A percentile compares a stretch with the other conserved stretches of the same genome.
These are phyloP conservation scores for Drosophila tripunctata DNA, from an alignment of 2,888 invertebrate genomes.

Conservation along the genomic window DNA sequence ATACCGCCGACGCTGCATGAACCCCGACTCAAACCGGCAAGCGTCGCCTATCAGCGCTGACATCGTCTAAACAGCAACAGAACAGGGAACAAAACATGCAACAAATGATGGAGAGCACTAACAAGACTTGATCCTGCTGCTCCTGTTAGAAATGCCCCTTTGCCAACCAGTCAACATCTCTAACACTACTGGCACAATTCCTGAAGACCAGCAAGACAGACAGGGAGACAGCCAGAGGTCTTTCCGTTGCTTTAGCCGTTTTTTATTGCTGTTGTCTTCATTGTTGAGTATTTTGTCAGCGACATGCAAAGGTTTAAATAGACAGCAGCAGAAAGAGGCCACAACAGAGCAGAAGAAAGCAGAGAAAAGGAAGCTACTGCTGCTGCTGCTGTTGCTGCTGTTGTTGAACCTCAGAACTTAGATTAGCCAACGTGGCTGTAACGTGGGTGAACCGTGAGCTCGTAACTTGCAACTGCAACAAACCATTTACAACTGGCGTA, in stretches of 20 bases:
- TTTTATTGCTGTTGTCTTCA: constrained; percentile 57
- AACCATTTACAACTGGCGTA: constrained; percentile 61
- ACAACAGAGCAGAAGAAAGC: background rate
- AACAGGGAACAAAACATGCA: constrained; percentile 39
- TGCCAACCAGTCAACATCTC: constrained; percentile 13
- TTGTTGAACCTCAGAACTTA: constrained; percentile 7
- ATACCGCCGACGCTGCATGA: constrained; percentile 49
- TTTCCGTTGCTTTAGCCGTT: constrained; percentile 41
- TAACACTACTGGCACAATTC: constrained; percentile 66
- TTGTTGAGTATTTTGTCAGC: constrained; percentile 69
- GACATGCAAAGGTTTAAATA: constrained; percentile 73
- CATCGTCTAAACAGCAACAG: constrained; percentile 62
- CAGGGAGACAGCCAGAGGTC: constrained; percentile 7
- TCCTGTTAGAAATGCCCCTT: constrained; percentile 52
- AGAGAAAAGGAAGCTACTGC: background rate
- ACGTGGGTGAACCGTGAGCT: constrained; percentile 53
- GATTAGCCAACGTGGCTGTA: constrained; percentile 35
- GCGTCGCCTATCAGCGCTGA: constrained; percentile 65
- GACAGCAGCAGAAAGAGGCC: constrained; percentile 49
- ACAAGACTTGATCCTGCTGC: constrained; percentile 70
- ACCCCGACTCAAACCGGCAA: constrained; percentile 40
- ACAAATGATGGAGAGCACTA: constrained; percentile 63
- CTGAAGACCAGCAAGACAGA: constrained; percentile 7
- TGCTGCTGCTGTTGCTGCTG: constrained; percentile 6
- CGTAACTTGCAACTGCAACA: constrained; percentile 32